Evolutionary conservation across 2,888 invertebrate genomes (phyloP), one percentile per base, ranked within the genome.

Genomic region (Apotomis capreana): DNA sequence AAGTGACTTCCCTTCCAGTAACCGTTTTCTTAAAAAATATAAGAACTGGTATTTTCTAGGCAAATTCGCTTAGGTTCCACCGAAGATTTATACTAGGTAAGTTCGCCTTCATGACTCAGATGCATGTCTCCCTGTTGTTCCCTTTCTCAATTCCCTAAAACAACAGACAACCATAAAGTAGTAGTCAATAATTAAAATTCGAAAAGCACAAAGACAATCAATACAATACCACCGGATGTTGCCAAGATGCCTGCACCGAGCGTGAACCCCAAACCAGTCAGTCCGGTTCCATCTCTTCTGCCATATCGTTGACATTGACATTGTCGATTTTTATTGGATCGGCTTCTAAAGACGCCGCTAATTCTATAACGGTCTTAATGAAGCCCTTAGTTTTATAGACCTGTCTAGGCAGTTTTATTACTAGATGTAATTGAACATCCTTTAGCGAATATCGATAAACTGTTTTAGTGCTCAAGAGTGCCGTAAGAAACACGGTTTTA

Each of bases 211-310:
- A 55, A 65, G 65, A 65, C 65, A 57, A 65, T 65, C 67, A 57
- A 61, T 40, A 49, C 67, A 49, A 61, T 52, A 58, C 55, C 69
- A 44, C 51, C 67, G 71, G 67, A 71, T 61, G 71, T 67, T 68
- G 40, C 67, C 49, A 57, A 71, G 67, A 71, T 71, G 61, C 71
- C 62, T 61, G 61, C 49, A 46, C 8, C 55, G 55, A 61, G 54
- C 70, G 40, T 57, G 65, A 67, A 58, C 65, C 6, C 55, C 67
- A 54, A 71, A 71, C 71, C 71, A n/a, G 71, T 68, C 40, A 1
- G 5, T 57, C 71, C 71, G 71, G 71, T 71, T 61, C 61, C 71
- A 71, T 71, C 71, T 58, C 58, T 69, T 64, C 6, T 58, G 49
- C 51, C n/a, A 60, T 55, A 51, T 36, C 69, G 49, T 44, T 26